phyloP scores from a whole-genome alignment of 2,888 invertebrate species.

The Vandiemenella viatica region DNA sequence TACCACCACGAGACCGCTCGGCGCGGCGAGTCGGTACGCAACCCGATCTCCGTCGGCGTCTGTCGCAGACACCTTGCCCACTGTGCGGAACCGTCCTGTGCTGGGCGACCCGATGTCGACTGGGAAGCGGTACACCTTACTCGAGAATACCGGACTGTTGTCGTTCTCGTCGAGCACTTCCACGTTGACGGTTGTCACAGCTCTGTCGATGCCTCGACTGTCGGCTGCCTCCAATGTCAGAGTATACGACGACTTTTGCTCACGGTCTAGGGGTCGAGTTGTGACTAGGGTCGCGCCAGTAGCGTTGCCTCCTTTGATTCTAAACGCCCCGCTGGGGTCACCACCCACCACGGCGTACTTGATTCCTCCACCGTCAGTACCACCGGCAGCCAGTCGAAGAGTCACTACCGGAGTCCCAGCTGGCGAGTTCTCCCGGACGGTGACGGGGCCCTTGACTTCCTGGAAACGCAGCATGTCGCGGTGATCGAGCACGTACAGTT shows the following conservation, averaged over 20 bases:
- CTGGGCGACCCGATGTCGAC: conserved; percentile 40
- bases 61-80: conserved; percentile 72
- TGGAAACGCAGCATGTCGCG: conserved; percentile 68
- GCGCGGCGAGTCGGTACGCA: conserved; percentile 66
- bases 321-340: conserved; percentile 58
- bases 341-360: conserved; percentile 68
- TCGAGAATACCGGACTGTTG: conserved; percentile 73
- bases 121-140: conserved; percentile 57
- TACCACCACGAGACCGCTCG: conserved; percentile 70
- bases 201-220: conserved; percentile 62
- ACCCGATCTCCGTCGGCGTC: conserved; percentile 86
- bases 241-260: conserved; percentile 52
- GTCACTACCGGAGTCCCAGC: too few species aligned
- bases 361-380: conserved; percentile 45
- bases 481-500: conserved; percentile 69
- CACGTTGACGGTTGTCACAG: conserved; percentile 60
- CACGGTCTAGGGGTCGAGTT: conserved; percentile 61
- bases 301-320: too few species aligned
- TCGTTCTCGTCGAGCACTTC: conserved; percentile 79
- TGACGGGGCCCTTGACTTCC: conserved; percentile 62
- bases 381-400: too few species aligned
- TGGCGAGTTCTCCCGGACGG: conserved; percentile 53
- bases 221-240: conserved; percentile 69
- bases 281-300: conserved; percentile 60
- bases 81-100: conserved; percentile 64